Percentiles rank a stretch among this genome's conserved stretches.
These are phyloP conservation scores for Corythoichthys intestinalis DNA, from an alignment of 2,113 vertebrate species.

Conservation along the genomic window DNA sequence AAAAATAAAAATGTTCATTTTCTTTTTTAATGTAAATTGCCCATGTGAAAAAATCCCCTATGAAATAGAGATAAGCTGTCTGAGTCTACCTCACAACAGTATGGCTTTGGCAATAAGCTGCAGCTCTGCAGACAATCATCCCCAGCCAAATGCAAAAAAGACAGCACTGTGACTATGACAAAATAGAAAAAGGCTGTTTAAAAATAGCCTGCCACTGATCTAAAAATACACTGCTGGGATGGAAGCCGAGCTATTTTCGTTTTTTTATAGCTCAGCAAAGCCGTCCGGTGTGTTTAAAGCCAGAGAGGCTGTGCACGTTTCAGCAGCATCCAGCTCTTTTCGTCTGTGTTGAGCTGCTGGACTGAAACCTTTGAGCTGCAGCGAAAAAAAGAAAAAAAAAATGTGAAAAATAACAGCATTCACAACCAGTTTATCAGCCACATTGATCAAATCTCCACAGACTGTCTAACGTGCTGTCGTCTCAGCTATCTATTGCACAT, in stretches of 20 bases:
- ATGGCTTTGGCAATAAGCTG: constrained; percentile 10
- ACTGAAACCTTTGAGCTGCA: constrained; percentile 54
- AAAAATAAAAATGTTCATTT: not conserved
- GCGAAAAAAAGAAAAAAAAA: not conserved
- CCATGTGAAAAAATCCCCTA: not conserved
- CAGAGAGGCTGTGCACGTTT: constrained; percentile 34
- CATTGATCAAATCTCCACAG: not conserved
- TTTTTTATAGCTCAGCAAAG: constrained; percentile 25
- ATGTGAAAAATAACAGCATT: not conserved
- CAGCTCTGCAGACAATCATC: constrained; percentile 22
- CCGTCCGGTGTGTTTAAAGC: constrained; percentile 30
- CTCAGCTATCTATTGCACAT: not conserved
- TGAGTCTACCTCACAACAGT: constrained; percentile 9
- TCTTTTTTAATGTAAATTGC: not conserved
- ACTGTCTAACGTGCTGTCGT: not conserved
- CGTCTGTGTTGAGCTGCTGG: constrained; percentile 33
- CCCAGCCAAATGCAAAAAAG: constrained; percentile 17
- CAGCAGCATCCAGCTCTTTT: constrained; percentile 32
- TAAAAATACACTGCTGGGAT: constrained; percentile 50
- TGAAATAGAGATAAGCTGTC: constrained; percentile 9
- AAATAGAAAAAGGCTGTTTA: constrained; percentile 43
- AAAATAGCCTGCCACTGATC: constrained; percentile 51
- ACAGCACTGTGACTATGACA: constrained; percentile 21
- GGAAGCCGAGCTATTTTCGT: constrained; percentile 14
- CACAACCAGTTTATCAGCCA: not conserved